Evolutionary conservation across 2,888 invertebrate genomes (phyloP).

Genomic region (Polylopha cassiicola): DNA sequence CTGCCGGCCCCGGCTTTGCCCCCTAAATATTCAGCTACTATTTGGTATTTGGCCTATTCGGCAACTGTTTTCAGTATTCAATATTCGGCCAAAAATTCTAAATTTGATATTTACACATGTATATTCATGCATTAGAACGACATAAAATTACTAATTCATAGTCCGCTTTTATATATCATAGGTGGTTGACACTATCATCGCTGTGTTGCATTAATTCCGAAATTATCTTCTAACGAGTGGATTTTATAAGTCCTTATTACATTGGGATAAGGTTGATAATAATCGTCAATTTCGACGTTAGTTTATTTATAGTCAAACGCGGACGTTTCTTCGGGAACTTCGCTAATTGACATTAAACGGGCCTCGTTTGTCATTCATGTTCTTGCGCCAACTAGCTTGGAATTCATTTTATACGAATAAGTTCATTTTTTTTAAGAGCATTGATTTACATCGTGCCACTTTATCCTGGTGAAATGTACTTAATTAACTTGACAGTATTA

Average conservation of each 20-base stretch:
- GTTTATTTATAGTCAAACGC: slow-evolving; percentile 43
- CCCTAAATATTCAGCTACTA: too few species aligned
- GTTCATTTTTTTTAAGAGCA: slow-evolving; percentile 15
- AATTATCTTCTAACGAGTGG: slow-evolving; percentile 3
- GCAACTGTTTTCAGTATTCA: too few species aligned
- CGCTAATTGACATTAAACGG: slow-evolving; percentile 67
- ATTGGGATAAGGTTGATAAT: neutral
- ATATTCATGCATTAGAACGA: too few species aligned
- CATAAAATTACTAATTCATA: too few species aligned
- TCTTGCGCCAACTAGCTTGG: slow-evolving; percentile 44
- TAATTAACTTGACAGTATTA: too few species aligned
- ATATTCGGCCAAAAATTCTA: too few species aligned
- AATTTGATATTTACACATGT: too few species aligned
- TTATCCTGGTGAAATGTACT: too few species aligned
- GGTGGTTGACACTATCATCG: neutral
- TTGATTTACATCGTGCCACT: too few species aligned
- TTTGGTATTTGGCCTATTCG: too few species aligned
- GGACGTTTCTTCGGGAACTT: slow-evolving; percentile 41
- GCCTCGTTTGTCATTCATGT: slow-evolving; percentile 59
- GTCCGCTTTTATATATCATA: too few species aligned
- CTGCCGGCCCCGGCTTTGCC: too few species aligned
- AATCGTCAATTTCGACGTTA: neutral
- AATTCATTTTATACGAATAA: slow-evolving; percentile 36
- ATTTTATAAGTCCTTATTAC: slow-evolving; percentile 1
- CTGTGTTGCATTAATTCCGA: slow-evolving; percentile 9